A percentile compares a stretch with the other conserved stretches of the same genome.
Evolutionary conservation across 2,797 vertebrate species (phyloP).

Genomic region (Peromyscus melanophrys): DNA sequence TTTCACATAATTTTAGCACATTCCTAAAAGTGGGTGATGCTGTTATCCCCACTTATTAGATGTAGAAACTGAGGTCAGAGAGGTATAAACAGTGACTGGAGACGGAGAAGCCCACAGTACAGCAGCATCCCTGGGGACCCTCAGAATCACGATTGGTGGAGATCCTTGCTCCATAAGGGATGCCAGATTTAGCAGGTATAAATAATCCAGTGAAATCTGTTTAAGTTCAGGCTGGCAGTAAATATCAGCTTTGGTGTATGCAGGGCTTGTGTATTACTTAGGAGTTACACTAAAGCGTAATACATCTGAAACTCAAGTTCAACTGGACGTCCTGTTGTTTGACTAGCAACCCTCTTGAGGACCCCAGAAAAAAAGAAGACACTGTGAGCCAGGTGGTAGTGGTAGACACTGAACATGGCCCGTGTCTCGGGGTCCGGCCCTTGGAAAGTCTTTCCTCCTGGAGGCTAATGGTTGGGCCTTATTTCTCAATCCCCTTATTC

Average conservation of each 20-base stretch:
- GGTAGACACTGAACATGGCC: neutral
- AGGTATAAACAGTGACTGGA: neutral
- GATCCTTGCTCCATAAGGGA: neutral
- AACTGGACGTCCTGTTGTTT: neutral
- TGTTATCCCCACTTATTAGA: neutral
- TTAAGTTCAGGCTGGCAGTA: constrained; percentile 11
- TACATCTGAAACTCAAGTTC: neutral
- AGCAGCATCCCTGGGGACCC: neutral
- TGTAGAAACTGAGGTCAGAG: constrained; percentile 3
- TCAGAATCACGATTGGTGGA: neutral
- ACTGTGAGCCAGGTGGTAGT: neutral
- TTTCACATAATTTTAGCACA: neutral
- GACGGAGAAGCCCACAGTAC: neutral
- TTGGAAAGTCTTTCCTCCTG: neutral
- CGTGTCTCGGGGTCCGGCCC: neutral
- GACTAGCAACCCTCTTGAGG: neutral
- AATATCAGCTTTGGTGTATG: neutral
- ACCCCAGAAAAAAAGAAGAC: neutral
- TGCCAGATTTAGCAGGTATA: constrained; percentile 5
- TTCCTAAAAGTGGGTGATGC: neutral
- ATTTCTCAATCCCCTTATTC: neutral
- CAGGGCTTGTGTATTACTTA: neutral
- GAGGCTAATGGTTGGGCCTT: neutral
- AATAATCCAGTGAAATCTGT: neutral
- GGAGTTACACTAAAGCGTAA: neutral